Evolutionary conservation across 2,113 vertebrate genomes (phyloP).

Genomic region (Hemiprocne comata): DNA sequence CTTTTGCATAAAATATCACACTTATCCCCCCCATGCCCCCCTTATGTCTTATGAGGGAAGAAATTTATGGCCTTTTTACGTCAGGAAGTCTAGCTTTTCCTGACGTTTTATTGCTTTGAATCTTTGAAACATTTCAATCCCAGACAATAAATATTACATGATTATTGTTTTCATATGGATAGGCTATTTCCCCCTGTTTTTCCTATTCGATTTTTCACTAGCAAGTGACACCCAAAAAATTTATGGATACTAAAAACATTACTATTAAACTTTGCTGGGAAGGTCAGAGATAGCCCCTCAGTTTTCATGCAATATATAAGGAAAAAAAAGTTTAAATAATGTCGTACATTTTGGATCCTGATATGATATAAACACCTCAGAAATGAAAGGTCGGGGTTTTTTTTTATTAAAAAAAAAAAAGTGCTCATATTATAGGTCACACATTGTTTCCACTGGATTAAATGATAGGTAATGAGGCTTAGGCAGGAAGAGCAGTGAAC

Average conservation of each 20-base stretch:
- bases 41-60: slow-evolving; percentile 58
- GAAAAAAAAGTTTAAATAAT: background rate
- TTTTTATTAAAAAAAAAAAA: background rate
- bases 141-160: slow-evolving; percentile 84
- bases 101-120: slow-evolving; percentile 80
- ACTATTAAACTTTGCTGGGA: slow-evolving; percentile 40
- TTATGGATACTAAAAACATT: slow-evolving; percentile 64
- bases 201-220: slow-evolving; percentile 66
- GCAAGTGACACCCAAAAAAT: slow-evolving; percentile 71
- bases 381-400: background rate
- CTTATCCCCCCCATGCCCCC: slow-evolving; percentile 24
- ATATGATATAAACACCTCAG: background rate
- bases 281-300: slow-evolving; percentile 12
- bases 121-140: slow-evolving; percentile 83
- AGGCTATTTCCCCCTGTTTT: slow-evolving; percentile 73
- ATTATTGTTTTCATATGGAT: slow-evolving; percentile 85
- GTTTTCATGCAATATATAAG: background rate
- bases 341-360: background rate
- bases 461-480: background rate
- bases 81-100: slow-evolving; percentile 82
- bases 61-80: slow-evolving; percentile 79
- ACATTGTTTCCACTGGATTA: background rate
- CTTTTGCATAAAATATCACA: slow-evolving; percentile 63
- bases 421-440: background rate
- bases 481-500: background rate